These are phyloP conservation scores for Charaxes varanes DNA, from an alignment of 1,140 invertebrate species.

Conservation along the genomic window DNA sequence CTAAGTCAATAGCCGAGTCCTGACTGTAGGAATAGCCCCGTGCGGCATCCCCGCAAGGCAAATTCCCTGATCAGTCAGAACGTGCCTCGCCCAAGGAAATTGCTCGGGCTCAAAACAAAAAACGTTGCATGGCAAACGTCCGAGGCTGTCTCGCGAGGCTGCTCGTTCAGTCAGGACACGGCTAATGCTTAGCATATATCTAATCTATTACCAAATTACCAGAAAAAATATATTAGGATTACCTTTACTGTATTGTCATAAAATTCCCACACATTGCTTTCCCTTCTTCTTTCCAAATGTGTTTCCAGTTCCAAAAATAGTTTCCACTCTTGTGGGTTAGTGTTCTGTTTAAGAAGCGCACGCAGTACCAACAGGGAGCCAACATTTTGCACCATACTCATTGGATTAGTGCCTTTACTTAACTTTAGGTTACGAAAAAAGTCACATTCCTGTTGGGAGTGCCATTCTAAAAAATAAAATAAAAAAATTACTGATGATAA, in stretches of 20 bases:
- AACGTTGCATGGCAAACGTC: no score
- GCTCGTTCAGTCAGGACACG: no score
- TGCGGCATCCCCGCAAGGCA: no score
- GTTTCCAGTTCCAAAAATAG: constrained; percentile 74
- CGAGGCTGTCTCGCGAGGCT: no score
- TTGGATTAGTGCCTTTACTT: constrained; percentile 40
- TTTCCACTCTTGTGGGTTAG: constrained; percentile 65
- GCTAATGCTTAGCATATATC: no score
- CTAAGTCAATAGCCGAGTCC: no score
- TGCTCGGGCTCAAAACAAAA: no score
- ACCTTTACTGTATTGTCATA: constrained; percentile 74
- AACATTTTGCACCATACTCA: constrained; percentile 56
- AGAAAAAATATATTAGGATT: constrained; percentile 9
- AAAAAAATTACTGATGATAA: no score
- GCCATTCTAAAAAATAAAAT: constrained; percentile 52
- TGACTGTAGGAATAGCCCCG: no score
- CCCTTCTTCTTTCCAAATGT: constrained; percentile 72
- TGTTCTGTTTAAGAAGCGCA: constrained; percentile 71
- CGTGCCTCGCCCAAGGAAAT: no score
- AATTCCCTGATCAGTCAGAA: no score
- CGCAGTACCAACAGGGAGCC: constrained; percentile 72
- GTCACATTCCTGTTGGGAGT: constrained; percentile 73
- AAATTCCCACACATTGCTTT: constrained; percentile 72
- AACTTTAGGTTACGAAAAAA: constrained; percentile 59
- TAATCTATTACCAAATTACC: no score